Evolutionary conservation across 2,888 invertebrate genomes (phyloP), one percentile per base, ranked within the genome.

Genomic region (Cheilosia variabilis): DNA sequence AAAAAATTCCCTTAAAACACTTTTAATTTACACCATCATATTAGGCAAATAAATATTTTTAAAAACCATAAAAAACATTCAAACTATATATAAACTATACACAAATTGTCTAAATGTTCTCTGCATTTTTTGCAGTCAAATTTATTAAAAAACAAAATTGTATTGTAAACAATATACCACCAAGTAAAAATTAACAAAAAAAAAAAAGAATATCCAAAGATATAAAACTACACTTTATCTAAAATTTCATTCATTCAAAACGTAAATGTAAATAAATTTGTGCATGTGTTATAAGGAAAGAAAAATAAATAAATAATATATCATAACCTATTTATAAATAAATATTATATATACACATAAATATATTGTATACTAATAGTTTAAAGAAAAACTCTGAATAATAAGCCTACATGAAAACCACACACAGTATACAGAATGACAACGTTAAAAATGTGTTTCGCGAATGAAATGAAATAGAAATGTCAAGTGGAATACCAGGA

Each of bases 171-270:
- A 62, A 72, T 80, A 82, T 78, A 86, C 82, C 76, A 87, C 81
- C 69, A 81, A 77, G 43, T 19, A 34, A 66, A 73, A 60, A 7
- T 2, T 22, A 71, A 71, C 2, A 31, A 24, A 55, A 69, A 65
- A 7, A 58, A 71, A 55, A 66, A 65, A 79, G 65, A 47, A 62
- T 43, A 75, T 69, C 71, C 69, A 77, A 55, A 52, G 41, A 81
- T 69, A 73, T 75, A 76, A 73, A 84, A 87, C 79, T 60, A 77
- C 76, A 78, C 86, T 75, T 81, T 87, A 66, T 79, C 87, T 78
- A 75, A 87, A 87, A 87, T 73, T 87, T 80, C 66, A 87, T 72
- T 68, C 82, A 84, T 78, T 87, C 71, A 87, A 87, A 80, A 80
- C 60, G 78, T 73, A 79, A 84, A 87, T 88, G 84, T 88, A 86